Base-by-base conservation (phyloP, 2,797 vertebrate genomes). In the Micropoecilia bifurca region DNA sequence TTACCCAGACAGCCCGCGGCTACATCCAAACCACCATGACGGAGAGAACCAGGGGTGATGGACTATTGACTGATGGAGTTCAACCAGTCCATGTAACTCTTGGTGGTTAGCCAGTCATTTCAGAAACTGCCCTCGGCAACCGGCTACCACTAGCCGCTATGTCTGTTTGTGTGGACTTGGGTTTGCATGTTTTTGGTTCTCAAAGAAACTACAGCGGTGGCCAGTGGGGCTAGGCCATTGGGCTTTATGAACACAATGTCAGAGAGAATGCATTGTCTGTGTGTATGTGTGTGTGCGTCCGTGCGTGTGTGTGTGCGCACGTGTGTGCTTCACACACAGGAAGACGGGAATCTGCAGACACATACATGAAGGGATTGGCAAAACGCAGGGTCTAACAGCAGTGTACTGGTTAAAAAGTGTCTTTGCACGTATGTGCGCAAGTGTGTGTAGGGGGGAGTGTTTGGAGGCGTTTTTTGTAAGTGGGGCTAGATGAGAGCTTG, bases 51-150 rank as follows among this genome's bases (percentile, higher is more conserved):
- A 75, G 83, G 57, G 83, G 83, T 91, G 91, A 89, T 87, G 80
- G 87, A 90, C 83, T 93, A 90, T 89, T 91, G 92, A 91, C 89
- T 88, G 90, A 88, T 83, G 66, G 82, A 86, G 88, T 88, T 90
- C 81, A 88, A 90, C 84, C 83, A 89, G 88, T 83, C 76, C 48
- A 72, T 88, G 90, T 90, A 87, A 85, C 84, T 88, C 80, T 83
- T 87, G 88, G 87, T 92, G 83, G 89, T 90, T 83, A 87, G 83
- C 74, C 85, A 91, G 86, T 89, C 87, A 87, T 91, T 91, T 88
- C 88, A 92, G 90, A 89, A 85, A 86, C 83, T 86, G 89, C 90
- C 89, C 87, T 88, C 76, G 91, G 90, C 88, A 88, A 85, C 84
- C 81, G 78, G 68, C 78, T 80, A 59, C 79, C 79, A n/a, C 77